Evolutionary conservation across 2,888 invertebrate species (phyloP).

Genomic region (Listrodromus nycthemerus): DNA sequence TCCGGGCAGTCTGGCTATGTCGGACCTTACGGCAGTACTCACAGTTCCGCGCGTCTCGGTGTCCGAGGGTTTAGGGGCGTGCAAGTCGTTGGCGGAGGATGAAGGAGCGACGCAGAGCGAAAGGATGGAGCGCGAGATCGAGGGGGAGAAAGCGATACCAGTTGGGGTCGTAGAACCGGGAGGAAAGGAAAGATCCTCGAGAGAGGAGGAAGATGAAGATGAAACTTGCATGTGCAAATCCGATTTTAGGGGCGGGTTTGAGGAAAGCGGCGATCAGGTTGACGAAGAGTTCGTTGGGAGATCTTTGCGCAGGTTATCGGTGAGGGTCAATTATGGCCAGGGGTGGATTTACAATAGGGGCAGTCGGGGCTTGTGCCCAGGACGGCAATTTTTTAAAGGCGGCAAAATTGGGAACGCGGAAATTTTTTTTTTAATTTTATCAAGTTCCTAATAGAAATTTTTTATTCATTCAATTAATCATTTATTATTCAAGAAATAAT

Average conservation of each 20-base stretch:
- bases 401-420: too few relatives aligned
- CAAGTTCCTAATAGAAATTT: too few relatives aligned
- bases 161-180: conserved; percentile 24
- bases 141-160: conserved; percentile 49
- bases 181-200: conserved; percentile 36
- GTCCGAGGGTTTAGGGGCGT: conserved; percentile 40
- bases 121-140: conserved; percentile 15
- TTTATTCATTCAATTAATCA: too few relatives aligned
- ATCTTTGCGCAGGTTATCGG: conserved; percentile 18
- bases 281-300: neutral
- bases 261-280: conserved; percentile 17
- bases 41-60: conserved; percentile 51
- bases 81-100: conserved; percentile 41
- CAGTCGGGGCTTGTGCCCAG: too few relatives aligned
- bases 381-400: too few relatives aligned
- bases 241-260: conserved; percentile 59
- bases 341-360: too few relatives aligned
- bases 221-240: conserved; percentile 62
- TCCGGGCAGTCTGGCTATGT: conserved; percentile 42
- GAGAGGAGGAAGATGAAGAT: neutral
- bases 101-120: conserved; percentile 21
- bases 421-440: too few relatives aligned
- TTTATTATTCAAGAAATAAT: too few relatives aligned
- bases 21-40: conserved; percentile 56
- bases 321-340: conserved; percentile 35